phyloP scores from a whole-genome alignment of 1,140 invertebrate genomes.

The Papilio dardanus region DNA sequence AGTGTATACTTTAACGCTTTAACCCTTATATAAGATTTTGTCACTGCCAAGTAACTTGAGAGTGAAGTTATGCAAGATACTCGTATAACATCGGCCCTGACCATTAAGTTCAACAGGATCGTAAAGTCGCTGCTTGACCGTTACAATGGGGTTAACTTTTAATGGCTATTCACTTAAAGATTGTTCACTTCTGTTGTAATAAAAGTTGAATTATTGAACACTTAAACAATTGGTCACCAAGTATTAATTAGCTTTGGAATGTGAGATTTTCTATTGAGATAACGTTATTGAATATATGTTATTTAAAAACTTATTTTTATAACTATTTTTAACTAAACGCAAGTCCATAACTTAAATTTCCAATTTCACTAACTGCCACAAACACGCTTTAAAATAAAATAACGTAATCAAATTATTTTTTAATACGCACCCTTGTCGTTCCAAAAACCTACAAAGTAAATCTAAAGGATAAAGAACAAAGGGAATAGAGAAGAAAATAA shows the following conservation, averaged over 20 bases:
- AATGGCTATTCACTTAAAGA: background rate
- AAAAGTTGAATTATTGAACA: background rate
- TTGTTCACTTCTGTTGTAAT: background rate
- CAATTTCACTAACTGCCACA: background rate
- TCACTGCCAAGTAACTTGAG: background rate
- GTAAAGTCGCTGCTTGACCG: constrained; percentile 9
- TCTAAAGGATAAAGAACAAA: constrained; percentile 16
- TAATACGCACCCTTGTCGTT: background rate
- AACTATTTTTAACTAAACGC: no score
- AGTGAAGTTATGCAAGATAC: background rate
- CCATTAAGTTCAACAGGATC: constrained; percentile 7
- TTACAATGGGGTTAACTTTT: background rate
- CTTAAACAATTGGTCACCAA: no score
- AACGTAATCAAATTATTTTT: background rate
- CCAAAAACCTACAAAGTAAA: background rate
- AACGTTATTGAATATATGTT: no score
- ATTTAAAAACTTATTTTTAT: no score
- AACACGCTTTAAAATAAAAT: background rate
- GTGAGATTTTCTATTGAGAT: no score
- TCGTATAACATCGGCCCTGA: background rate
- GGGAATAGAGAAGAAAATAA: constrained; percentile 11
- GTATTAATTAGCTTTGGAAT: no score
- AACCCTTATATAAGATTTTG: background rate
- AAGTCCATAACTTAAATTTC: no score
- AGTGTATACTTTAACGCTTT: background rate